Evolutionary conservation across 2,113 vertebrate species (phyloP), one percentile per base, ranked within the genome.

Genomic region (Aptenodytes forsteri): DNA sequence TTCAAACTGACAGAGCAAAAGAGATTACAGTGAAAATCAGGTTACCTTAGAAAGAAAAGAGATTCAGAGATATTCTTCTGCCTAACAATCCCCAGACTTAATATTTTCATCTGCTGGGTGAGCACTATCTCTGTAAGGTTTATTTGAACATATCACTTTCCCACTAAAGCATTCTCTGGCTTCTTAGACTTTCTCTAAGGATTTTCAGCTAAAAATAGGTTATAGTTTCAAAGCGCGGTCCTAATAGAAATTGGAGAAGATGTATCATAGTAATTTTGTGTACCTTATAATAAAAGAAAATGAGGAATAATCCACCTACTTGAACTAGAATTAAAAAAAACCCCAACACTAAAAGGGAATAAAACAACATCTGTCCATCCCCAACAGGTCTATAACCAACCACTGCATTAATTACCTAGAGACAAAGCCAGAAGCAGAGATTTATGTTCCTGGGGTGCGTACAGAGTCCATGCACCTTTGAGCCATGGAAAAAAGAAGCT

Each of bases 1-100:
- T 89, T 82, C 87, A 91, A 96, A 97, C 56, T 89, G 97, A 95
- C 92, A 90, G 84, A 88, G 88, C 90, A 97, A 95, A 97, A 96
- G 79, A 90, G 62, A 96, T 97, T 96, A 96, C 77, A 64, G 70
- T 64, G 83, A 92, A 95, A 97, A 97, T 96, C 90, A 71, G 86
- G 95, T 96, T 97, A 97, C 86, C 62, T 96, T 44, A 66, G 83
- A 75, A 55, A 95, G 88, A 89, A 96, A 83, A 93, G 64, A 92
- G 50, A 94, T 92, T 91, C 78, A 49, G 61, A 95, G 75, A 62
- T 89, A 89, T 81, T 96, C 90, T 59, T 64, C 89, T 78, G 54
- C 86, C 59, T 89, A 97, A 87, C 92, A 94, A 87, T 87, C 66
- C 59, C 84, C 70, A 93, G 89, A 87, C 95, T 96, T 95, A 94